Base-by-base conservation (phyloP, 1,140 invertebrate genomes). In the Ectropis grisescens region DNA sequence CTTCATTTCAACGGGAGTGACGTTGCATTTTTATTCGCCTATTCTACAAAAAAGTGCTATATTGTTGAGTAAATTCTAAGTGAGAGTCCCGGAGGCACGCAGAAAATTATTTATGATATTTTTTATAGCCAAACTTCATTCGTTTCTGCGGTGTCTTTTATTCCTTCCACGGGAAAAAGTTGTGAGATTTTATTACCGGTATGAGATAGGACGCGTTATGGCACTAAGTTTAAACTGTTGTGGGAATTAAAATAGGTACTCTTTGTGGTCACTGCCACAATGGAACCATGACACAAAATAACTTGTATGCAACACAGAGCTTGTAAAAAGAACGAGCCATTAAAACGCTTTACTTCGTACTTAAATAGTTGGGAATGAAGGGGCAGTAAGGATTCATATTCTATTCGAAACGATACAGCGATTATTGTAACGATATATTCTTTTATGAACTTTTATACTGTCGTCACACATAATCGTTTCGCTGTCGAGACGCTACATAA, bases 51-150 rank as follows among this genome's bases (percentile, higher is more conserved):
- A n/a, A n/a, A n/a, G n/a, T n/a, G 31, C 31, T 36, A 34, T 36
- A 47, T 11, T 29, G 12, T 46, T 42, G 28, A 35, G 30, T n/a
- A n/a, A n/a, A n/a, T n/a, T n/a, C n/a, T n/a, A 19, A 8, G 3
- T 19, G 16, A 19, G 16, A 19, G 16, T 8, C 8, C 16, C 8
- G 16, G 8, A 8, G 66, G 54, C 58, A 65, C 55, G 54, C 51
- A 57, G 59, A 78, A 38, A 65, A 81, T 75, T 72, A 81, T 81
- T 81, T 81, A 81, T 78, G 71, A 61, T 49, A 56, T 70, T 55
- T 67, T 81, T 81, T 81, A 81, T 81, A 75, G 71, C 72, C 65
- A 60, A 81, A 81, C 67, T 81, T 78, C 70, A 78, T 71, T 74
- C 71, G 58, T 64, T 69, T 57, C 65, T 72, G 72, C 59, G 69